Base-by-base conservation (phyloP, 2,113 vertebrate species). In the Osmerus eperlanus region DNA sequence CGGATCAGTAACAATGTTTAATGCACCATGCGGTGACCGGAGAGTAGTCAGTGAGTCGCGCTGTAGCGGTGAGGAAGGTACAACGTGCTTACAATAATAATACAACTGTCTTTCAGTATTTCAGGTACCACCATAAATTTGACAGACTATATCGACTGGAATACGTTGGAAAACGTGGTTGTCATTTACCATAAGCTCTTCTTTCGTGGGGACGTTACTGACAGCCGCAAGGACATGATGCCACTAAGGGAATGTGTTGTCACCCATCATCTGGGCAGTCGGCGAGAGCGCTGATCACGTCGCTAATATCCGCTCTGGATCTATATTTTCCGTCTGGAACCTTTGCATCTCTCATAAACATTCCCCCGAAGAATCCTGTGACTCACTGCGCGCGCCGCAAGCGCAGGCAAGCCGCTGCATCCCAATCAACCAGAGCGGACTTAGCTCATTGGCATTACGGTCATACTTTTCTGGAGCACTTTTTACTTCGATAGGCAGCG, bases 1-100 rank as follows among this genome's bases (percentile, higher is more conserved):
- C 71, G 89, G 93, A 94, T 94, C 87, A 91, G 95, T 94, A 94
- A 96, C 94, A 93, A 94, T 94, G 95, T 96, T 97, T 96, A 98
- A 97, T 94, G 92, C 97, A 91, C 95, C 95, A 94, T 93, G 96
- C 95, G 93, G 95, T 92, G 94, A 94, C 92, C 93, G 90, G 94
- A 94, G 94, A 93, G 87, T 93, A 95, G 94, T 95, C 94, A 88
- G 94, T 89, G 84, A 87, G 89, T 88, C 87, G 83, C 87, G 80
- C 81, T 87, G 84, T 19, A 54, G 84, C 75, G 75, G 67, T 77
- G 79, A 16, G 56, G 77, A 67, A 74, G 63, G 78, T 61, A 53
- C 51, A 65, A 82, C 87, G 85, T 85, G 85, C 77, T 36, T 75
- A 59, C 80, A 77, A 87, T 84, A 83, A 81, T 72, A 89, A 52